A percentile compares a stretch with the other conserved stretches of the same genome.
These are phyloP conservation scores for Teleogryllus occipitalis DNA, from an alignment of 1,140 invertebrate genomes.

Conservation along the genomic window DNA sequence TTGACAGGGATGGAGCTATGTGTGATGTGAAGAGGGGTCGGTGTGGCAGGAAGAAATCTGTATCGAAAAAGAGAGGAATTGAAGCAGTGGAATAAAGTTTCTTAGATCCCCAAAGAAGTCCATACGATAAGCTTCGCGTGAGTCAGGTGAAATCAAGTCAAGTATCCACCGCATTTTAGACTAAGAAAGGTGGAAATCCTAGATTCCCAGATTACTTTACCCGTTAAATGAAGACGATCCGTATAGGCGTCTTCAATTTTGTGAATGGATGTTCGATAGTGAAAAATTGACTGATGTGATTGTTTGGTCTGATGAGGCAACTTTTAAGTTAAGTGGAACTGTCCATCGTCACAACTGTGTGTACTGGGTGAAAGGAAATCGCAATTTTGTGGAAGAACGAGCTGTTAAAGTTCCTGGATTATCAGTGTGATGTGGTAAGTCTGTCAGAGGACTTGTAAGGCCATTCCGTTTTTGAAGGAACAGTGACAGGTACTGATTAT, in stretches of 20 bases:
- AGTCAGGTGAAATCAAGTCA: not conserved
- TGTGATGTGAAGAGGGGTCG: constrained; percentile 8
- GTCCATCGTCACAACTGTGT: no score
- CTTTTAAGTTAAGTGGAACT: not conserved
- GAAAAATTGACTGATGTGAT: not conserved
- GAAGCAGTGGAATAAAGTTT: not conserved
- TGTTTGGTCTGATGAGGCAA: constrained; percentile 10
- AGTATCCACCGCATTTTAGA: constrained; percentile 3
- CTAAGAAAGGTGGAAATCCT: not conserved
- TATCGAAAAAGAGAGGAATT: not conserved
- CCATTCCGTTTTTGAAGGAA: constrained; percentile 10
- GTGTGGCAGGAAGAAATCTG: constrained; percentile 6
- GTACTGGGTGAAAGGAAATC: not conserved
- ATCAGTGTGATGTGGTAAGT: not conserved
- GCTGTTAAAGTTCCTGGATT: not conserved
- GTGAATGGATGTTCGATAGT: not conserved
- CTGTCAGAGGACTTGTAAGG: not conserved
- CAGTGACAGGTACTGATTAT: not conserved
- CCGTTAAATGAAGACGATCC: not conserved
- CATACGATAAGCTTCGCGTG: constrained; percentile 8
- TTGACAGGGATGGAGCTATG: not conserved
- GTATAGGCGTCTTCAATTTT: not conserved
- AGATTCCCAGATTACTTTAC: not conserved
- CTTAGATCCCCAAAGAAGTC: no score
- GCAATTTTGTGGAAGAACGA: no score